These are phyloP conservation scores for Protophormia terraenovae DNA, from an alignment of 2,888 invertebrate species.

Conservation along the genomic window DNA sequence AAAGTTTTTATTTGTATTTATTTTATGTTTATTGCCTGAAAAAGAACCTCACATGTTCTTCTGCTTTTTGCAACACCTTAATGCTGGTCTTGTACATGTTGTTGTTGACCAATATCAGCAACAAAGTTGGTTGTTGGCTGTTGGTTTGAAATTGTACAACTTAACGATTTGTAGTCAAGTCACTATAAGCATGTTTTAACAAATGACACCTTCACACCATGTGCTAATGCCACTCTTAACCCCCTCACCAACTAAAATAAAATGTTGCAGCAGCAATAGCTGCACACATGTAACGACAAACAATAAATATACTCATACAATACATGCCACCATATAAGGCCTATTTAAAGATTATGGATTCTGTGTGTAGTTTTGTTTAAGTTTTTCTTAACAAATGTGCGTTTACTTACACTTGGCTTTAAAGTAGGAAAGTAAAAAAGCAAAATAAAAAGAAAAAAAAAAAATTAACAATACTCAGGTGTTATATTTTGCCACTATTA, in stretches of 20 bases:
- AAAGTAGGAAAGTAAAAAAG: neutral
- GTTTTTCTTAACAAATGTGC: conserved; percentile 70
- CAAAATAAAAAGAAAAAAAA: neutral
- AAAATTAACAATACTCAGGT: conserved; percentile 47
- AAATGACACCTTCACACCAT: conserved; percentile 77
- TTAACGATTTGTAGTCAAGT: conserved; percentile 76
- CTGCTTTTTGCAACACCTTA: neutral
- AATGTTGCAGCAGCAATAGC: conserved; percentile 6
- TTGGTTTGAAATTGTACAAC: conserved; percentile 65
- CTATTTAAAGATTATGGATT: conserved; percentile 52
- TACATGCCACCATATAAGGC: conserved; percentile 61
- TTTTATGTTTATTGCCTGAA: conserved; percentile 53
- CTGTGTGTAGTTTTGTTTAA: conserved; percentile 68
- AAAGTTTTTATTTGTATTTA: conserved; percentile 26
- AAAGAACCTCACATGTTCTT: conserved; percentile 22
- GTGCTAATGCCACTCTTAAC: conserved; percentile 37
- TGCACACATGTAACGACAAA: conserved; percentile 26
- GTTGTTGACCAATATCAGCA: conserved; percentile 68
- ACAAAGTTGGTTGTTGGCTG: too few species aligned
- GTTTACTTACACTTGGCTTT: conserved; percentile 73
- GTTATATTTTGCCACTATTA: conserved; percentile 63
- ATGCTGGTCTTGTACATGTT: conserved; percentile 54
- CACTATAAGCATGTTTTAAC: conserved; percentile 76
- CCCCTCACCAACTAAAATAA: neutral
- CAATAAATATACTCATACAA: conserved; percentile 18